Evolutionary conservation across 2,113 vertebrate genomes (phyloP).

Genomic region (Phyllostomus hastatus): DNA sequence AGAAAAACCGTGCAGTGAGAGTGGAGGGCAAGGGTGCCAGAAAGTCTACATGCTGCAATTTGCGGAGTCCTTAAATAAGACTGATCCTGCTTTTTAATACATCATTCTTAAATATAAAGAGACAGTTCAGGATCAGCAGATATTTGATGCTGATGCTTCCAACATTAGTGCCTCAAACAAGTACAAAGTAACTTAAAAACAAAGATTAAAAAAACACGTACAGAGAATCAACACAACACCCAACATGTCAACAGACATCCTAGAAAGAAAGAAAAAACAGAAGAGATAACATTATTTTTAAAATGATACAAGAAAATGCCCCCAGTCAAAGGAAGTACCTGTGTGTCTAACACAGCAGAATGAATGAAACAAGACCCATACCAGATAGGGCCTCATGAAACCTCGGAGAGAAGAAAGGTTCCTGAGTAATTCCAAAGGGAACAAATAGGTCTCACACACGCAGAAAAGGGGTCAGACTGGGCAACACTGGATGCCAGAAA

Average conservation of each 20-base stretch:
- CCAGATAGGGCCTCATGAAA: background rate
- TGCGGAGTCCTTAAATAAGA: background rate
- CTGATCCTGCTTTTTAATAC: background rate
- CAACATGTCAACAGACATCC: background rate
- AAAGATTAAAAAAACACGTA: background rate
- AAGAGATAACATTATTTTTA: background rate
- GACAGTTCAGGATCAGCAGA: background rate
- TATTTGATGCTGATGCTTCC: background rate
- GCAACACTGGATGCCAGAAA: background rate
- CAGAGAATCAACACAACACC: background rate
- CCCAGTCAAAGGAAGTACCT: background rate
- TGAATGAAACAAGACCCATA: background rate
- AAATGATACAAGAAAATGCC: background rate
- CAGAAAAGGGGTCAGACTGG: background rate
- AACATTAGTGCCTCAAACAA: background rate
- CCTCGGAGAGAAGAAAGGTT: background rate
- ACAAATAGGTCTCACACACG: background rate
- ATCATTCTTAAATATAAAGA: background rate
- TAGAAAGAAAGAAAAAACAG: background rate
- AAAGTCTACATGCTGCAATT: background rate
- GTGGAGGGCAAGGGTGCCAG: no score
- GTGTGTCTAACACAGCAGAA: background rate
- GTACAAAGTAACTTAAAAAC: background rate
- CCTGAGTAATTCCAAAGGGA: background rate
- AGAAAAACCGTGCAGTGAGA: background rate